These are phyloP conservation scores for Cisticola juncidis DNA, from an alignment of 2,113 vertebrate genomes.

Conservation along the genomic window DNA sequence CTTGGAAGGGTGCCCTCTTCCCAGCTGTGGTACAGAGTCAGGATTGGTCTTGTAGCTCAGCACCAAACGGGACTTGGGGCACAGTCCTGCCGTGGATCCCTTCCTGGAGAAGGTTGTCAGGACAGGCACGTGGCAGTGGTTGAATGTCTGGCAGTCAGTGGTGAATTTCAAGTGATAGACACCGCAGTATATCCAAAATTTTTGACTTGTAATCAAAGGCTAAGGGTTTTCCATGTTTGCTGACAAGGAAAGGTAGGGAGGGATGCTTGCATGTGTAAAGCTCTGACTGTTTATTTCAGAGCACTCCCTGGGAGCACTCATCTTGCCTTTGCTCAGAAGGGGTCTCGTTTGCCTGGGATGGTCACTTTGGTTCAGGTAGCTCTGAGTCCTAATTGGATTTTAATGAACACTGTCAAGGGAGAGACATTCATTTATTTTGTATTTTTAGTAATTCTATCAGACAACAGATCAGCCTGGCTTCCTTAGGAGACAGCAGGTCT, in stretches of 20 bases:
- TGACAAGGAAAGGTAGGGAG: not conserved
- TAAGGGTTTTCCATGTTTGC: not conserved
- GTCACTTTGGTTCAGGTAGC: not conserved
- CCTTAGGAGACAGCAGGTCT: not conserved
- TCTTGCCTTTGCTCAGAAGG: not conserved
- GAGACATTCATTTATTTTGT: not conserved
- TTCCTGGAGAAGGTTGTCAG: not conserved
- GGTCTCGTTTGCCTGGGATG: not conserved
- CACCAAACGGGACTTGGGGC: too few species aligned
- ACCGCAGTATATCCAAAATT: not conserved
- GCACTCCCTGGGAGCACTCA: not conserved
- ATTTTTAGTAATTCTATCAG: not conserved
- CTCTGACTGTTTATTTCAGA: not conserved
- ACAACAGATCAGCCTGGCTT: not conserved
- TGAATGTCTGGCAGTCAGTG: not conserved
- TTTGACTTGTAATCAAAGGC: not conserved
- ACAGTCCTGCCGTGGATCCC: accelerated
- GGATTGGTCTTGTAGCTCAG: not conserved
- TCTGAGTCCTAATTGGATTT: not conserved
- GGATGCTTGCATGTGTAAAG: not conserved
- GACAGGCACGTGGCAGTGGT: not conserved
- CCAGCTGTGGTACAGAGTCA: accelerated
- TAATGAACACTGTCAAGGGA: not conserved
- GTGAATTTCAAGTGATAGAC: not conserved
- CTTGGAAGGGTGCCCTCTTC: not conserved